phyloP scores from a whole-genome alignment of 2,888 invertebrate species.

The Monoplex corrugatus region DNA sequence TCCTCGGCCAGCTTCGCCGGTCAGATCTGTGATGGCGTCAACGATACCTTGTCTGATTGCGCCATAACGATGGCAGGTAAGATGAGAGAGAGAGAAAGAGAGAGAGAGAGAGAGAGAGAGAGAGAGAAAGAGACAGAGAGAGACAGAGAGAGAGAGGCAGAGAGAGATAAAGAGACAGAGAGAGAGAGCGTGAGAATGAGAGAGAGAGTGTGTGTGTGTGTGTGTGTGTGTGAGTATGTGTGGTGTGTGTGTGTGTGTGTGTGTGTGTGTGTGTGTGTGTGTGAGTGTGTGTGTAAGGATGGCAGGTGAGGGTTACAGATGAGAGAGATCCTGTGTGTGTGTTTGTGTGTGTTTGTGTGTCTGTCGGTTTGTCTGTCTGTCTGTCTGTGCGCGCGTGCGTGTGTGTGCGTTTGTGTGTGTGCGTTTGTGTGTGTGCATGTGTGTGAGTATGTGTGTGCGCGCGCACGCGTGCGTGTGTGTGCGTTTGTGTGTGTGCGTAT shows the following conservation, averaged over 20 bases:
- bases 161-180: not conserved
- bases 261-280: no score
- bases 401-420: no score
- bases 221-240: no score
- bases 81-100: no score
- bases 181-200: no score
- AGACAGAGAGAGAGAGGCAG: not conserved
- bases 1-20: not conserved
- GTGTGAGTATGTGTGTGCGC: no score
- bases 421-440: no score
- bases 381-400: not conserved
- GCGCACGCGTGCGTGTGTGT: not conserved
- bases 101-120: not conserved
- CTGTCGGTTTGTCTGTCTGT: not conserved
- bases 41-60: not conserved
- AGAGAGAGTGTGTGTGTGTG: no score
- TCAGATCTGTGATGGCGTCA: slow-evolving; percentile 16
- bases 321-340: no score
- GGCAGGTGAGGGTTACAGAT: no score
- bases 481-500: not conserved
- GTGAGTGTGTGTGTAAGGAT: no score
- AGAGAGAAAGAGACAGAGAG: not conserved
- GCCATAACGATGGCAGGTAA: not conserved
- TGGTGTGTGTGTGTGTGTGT: no score
- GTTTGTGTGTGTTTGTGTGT: not conserved